Conservation (phyloP, 2,888 invertebrate genomes). For the Tipula confusa region DNA sequence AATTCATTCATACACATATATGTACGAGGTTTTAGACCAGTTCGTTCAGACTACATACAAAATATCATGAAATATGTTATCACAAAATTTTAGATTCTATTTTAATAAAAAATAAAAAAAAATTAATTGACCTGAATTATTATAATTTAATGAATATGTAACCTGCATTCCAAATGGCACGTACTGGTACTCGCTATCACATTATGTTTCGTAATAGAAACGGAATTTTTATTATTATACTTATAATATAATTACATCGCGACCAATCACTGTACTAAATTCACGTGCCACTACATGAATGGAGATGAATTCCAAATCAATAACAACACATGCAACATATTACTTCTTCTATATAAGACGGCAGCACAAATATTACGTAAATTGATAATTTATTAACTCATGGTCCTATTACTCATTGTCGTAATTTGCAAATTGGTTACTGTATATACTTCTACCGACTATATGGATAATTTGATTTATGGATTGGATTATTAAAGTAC, state of each 20-base stretch:
- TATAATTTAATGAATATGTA: not conserved
- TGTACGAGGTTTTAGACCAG: not conserved
- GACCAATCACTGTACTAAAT: not conserved
- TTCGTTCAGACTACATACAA: not conserved
- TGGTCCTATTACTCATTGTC: not conserved
- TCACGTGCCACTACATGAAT: not conserved
- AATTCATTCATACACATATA: not conserved
- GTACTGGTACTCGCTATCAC: not conserved
- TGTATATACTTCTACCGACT: too few relatives aligned
- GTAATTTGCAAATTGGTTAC: too few relatives aligned
- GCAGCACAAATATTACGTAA: not conserved
- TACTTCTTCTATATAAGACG: not conserved
- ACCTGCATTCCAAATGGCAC: not conserved
- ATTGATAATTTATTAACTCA: not conserved
- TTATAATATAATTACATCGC: not conserved
- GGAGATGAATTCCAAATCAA: not conserved
- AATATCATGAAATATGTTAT: too few relatives aligned
- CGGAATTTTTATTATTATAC: not conserved
- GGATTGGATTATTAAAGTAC: not conserved
- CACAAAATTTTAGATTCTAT: not conserved
- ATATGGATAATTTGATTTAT: not conserved
- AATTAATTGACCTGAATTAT: not conserved
- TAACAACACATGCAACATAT: not conserved
- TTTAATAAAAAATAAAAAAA: not conserved
- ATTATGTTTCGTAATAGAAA: not conserved